Evolutionary conservation across 2,888 invertebrate genomes (phyloP).

Genomic region (Cryptus viduatorius): DNA sequence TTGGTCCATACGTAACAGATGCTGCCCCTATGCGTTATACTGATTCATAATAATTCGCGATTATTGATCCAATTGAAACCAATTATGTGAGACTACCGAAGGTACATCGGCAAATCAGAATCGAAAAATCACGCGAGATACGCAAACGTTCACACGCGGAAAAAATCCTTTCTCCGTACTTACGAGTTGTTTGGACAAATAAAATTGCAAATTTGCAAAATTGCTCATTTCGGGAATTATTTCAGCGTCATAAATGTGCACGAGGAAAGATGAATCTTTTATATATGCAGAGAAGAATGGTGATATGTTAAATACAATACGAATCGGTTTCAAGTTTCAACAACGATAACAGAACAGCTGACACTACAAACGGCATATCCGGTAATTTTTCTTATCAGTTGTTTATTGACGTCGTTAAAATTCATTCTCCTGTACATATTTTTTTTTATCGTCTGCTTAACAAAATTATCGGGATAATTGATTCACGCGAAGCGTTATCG

Average conservation of each 20-base stretch:
- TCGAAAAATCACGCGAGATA: slow-evolving; percentile 23
- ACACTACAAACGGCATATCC: neutral
- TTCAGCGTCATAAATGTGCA: neutral
- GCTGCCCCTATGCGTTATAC: slow-evolving; percentile 37
- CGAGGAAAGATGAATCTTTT: neutral
- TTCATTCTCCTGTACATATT: neutral
- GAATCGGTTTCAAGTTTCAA: neutral
- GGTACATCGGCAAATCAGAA: slow-evolving; percentile 46
- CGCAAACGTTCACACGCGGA: neutral
- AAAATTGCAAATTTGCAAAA: no score
- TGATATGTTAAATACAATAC: neutral
- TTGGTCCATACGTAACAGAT: slow-evolving; percentile 23
- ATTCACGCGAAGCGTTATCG: neutral
- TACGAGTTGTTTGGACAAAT: neutral
- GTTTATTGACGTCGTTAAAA: neutral
- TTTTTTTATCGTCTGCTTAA: neutral
- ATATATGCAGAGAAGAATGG: neutral
- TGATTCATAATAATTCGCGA: slow-evolving; percentile 74
- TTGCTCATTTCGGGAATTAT: neutral
- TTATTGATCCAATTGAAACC: slow-evolving; percentile 80
- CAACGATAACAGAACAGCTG: slow-evolving; percentile 18
- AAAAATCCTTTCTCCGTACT: neutral
- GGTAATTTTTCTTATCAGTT: slow-evolving; percentile 1
- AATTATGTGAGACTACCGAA: slow-evolving; percentile 70
- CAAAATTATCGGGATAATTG: neutral